Evolutionary conservation across 2,888 invertebrate genomes (phyloP), one percentile per base, ranked within the genome.

Genomic region (Acleris holmiana): DNA sequence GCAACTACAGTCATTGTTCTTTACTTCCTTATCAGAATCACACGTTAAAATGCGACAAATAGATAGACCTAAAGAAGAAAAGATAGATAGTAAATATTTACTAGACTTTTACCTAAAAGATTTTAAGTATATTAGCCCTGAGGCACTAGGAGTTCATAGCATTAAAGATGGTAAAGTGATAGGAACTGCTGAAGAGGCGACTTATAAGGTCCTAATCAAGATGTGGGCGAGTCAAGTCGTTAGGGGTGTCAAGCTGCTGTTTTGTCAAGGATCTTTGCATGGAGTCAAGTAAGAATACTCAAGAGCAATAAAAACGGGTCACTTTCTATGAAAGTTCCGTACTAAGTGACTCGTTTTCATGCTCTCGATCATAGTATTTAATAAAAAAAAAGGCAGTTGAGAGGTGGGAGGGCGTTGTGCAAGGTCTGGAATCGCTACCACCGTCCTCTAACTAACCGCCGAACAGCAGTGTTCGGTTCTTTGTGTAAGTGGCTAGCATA

Each of bases 261-360:
- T 90, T 69, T 88, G 87, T 68, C 85, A 86, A 54, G 93, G 93
- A 40, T 88, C 89, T 54, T 72, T 93, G 41, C 92, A 93, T 75
- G 92, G 92, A 64, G 88, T 92, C 17, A 92, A 92, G 93, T 92
- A 67, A 87, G 91, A n/a, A n/a, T n/a, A n/a, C n/a, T n/a, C n/a
- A n/a, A n/a, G n/a, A n/a, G n/a, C n/a, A n/a, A n/a, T n/a, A n/a
- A n/a, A n/a, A n/a, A n/a, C n/a, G n/a, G n/a, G n/a, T n/a, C n/a
- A n/a, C n/a, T n/a, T n/a, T n/a, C n/a, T n/a, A n/a, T n/a, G n/a
- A n/a, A n/a, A n/a, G n/a, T n/a, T n/a, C n/a, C n/a, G n/a, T n/a
- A n/a, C n/a, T n/a, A n/a, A n/a, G n/a, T n/a, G n/a, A n/a, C n/a
- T n/a, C n/a, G n/a, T n/a, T n/a, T n/a, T n/a, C n/a, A n/a, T n/a